These are phyloP conservation scores for Rhinella marina DNA, from an alignment of 2,797 vertebrate species.

Conservation along the genomic window DNA sequence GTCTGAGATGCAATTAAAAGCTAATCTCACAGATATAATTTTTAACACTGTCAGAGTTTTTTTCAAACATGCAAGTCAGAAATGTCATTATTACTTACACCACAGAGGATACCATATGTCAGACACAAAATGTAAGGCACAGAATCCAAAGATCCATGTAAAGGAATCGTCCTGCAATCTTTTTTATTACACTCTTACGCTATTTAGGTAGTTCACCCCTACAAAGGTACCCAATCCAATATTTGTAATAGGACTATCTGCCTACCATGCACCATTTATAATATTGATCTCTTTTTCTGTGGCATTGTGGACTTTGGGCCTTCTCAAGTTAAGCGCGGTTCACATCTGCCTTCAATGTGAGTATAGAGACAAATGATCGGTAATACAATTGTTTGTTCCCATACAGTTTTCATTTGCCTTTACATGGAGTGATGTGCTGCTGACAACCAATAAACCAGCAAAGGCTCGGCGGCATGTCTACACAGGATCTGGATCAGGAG, in stretches of 20 bases:
- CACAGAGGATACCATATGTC: neutral
- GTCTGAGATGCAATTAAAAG: conserved; percentile 16
- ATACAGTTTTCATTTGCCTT: too few relatives aligned
- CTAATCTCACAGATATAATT: conserved; percentile 11
- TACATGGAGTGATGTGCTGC: too few relatives aligned
- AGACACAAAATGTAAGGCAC: neutral
- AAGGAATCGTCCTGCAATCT: neutral
- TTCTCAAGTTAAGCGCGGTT: too few relatives aligned
- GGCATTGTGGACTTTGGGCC: neutral
- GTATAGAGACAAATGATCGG: too few relatives aligned
- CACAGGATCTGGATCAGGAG: too few relatives aligned
- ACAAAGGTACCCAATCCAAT: neutral
- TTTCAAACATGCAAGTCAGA: too few relatives aligned
- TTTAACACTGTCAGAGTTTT: neutral
- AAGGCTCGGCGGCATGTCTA: too few relatives aligned
- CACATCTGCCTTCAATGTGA: too few relatives aligned
- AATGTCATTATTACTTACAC: neutral
- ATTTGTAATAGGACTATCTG: neutral
- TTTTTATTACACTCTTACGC: neutral
- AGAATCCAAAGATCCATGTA: neutral
- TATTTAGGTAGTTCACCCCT: neutral
- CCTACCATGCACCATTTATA: neutral
- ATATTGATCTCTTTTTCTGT: neutral
- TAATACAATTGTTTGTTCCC: too few relatives aligned
- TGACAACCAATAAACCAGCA: too few relatives aligned